Conservation (phyloP, 2,113 vertebrate species). For the Malurus alboscapulatus region DNA sequence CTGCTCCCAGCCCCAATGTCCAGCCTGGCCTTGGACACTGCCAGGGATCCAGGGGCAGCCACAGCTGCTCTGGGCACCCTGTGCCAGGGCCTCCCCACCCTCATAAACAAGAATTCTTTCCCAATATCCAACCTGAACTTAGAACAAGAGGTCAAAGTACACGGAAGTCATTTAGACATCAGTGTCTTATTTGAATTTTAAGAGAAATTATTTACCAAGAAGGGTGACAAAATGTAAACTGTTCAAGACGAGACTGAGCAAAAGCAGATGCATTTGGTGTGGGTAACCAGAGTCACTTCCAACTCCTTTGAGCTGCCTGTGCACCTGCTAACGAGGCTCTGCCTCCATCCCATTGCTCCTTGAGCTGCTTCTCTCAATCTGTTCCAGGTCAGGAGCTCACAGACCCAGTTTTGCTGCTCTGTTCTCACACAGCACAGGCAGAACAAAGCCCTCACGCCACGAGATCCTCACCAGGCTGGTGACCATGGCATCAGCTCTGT, state of each 20-base stretch:
- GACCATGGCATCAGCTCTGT: neutral
- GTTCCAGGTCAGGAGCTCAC: neutral
- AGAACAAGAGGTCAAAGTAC: neutral
- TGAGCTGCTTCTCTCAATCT: neutral
- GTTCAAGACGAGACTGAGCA: neutral
- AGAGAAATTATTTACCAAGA: neutral
- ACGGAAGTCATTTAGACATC: neutral
- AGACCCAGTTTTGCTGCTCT: neutral
- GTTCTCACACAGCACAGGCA: neutral
- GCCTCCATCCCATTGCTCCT: neutral
- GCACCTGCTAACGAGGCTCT: neutral
- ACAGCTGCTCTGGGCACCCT: neutral
- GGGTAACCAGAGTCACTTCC: neutral
- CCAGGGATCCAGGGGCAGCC: neutral
- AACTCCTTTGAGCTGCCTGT: rapidly evolving
- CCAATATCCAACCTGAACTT: neutral
- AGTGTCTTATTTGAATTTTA: slow-evolving; percentile 7
- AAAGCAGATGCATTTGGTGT: neutral
- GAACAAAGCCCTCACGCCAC: neutral
- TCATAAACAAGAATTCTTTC: neutral
- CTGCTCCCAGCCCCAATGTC: rapidly evolving
- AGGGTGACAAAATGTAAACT: neutral
- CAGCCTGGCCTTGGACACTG: neutral
- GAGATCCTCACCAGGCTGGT: neutral
- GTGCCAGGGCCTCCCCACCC: neutral